Evolutionary conservation across 1,140 invertebrate species (phyloP).

Genomic region (Drosophila aff.): DNA sequence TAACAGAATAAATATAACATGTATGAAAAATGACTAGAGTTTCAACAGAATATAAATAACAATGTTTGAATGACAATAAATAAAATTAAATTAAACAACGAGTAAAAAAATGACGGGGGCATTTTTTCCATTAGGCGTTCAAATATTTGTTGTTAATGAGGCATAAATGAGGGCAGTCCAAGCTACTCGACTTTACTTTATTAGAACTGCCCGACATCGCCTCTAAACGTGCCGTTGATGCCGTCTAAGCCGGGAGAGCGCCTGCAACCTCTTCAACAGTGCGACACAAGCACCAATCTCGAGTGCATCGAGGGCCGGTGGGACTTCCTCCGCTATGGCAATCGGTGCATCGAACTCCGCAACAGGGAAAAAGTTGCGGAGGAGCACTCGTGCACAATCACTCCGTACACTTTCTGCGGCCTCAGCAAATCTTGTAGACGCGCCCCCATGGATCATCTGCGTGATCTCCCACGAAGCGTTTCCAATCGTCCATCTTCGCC

Average conservation of each 20-base stretch:
- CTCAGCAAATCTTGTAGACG: constrained; percentile 19
- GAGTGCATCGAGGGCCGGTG: not conserved
- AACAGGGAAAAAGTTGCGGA: constrained; percentile 2
- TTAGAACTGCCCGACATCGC: too few relatives aligned
- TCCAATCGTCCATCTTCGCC: constrained; percentile 17
- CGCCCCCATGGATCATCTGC: constrained; percentile 9
- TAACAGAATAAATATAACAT: too few relatives aligned
- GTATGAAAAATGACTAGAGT: too few relatives aligned
- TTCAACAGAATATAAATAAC: too few relatives aligned
- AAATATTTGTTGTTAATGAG: too few relatives aligned
- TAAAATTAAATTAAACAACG: too few relatives aligned
- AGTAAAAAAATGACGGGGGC: too few relatives aligned
- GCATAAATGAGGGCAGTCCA: too few relatives aligned
- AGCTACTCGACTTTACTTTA: too few relatives aligned
- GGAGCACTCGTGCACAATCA: not conserved
- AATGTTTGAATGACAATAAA: too few relatives aligned
- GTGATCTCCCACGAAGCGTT: constrained; percentile 24
- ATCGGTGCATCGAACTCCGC: constrained; percentile 17
- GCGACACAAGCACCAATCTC: constrained; percentile 26
- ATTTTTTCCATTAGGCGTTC: too few relatives aligned
- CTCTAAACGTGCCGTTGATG: constrained; percentile 18
- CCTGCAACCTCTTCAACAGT: constrained; percentile 2
- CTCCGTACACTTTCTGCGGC: constrained; percentile 9
- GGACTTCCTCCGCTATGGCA: constrained; percentile 2
- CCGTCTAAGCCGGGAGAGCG: constrained; percentile 28